phyloP scores from a whole-genome alignment of 2,113 vertebrate species.

The Pseudopodoces humilis region DNA sequence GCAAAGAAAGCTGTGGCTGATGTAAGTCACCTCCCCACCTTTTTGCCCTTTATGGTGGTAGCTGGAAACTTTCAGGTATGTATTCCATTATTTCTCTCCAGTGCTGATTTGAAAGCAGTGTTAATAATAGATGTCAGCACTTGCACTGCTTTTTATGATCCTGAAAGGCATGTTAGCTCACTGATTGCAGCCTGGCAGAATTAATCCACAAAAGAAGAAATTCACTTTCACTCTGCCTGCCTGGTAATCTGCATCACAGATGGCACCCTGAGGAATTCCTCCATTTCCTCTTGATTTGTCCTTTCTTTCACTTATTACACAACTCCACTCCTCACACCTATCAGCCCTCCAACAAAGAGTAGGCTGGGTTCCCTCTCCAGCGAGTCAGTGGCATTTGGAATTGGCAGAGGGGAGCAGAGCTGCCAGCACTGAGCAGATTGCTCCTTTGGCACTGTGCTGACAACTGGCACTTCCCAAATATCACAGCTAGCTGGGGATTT shows the following conservation, averaged over 20 bases:
- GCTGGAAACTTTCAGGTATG: not conserved
- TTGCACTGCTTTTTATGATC: not conserved
- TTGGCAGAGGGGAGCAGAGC: conserved; percentile 51
- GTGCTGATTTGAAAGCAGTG: not conserved
- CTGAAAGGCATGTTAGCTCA: conserved; percentile 13
- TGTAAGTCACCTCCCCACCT: conserved; percentile 23
- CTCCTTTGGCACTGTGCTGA: conserved; percentile 61
- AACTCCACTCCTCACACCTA: conserved; percentile 52
- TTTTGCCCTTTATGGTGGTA: not conserved
- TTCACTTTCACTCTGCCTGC: conserved; percentile 6
- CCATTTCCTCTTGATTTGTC: conserved; percentile 47
- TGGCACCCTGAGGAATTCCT: conserved; percentile 61
- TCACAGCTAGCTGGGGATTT: conserved; percentile 33
- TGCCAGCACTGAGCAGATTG: conserved; percentile 63
- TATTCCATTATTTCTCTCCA: not conserved
- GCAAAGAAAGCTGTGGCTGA: conserved; percentile 74
- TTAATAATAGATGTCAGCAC: conserved; percentile 19
- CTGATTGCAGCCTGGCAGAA: conserved; percentile 33
- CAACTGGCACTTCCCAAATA: conserved; percentile 62
- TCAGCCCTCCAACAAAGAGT: conserved; percentile 50
- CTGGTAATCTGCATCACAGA: conserved; percentile 49
- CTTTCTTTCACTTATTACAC: conserved; percentile 52
- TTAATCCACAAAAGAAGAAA: conserved; percentile 54
- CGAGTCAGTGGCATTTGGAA: conserved; percentile 46
- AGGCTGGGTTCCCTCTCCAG: conserved; percentile 30